phyloP scores from a whole-genome alignment of 2,113 vertebrate genomes.

The Telmatochromis brichardi region DNA sequence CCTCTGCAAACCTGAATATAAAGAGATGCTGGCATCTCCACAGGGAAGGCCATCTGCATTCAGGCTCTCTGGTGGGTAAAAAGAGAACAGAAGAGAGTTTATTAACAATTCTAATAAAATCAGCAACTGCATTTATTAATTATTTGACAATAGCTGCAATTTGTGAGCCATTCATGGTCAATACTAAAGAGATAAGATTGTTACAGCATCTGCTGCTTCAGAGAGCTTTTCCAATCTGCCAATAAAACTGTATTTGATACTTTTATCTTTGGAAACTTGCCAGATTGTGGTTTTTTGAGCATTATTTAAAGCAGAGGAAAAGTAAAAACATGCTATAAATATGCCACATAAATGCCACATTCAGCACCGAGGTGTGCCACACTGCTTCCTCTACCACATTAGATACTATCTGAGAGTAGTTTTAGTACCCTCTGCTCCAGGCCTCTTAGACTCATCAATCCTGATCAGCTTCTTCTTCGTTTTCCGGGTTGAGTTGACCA shows the following conservation, averaged over 20 bases:
- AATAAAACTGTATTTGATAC: not conserved
- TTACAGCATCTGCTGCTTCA: not conserved
- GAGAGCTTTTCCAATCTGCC: not conserved
- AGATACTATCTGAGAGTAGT: not conserved
- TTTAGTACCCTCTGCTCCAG: constrained; percentile 77
- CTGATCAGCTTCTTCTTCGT: constrained; percentile 91
- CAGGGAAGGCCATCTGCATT: constrained; percentile 62
- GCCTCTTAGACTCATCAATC: constrained; percentile 87
- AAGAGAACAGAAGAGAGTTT: not conserved
- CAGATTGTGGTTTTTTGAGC: not conserved
- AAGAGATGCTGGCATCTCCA: constrained; percentile 71
- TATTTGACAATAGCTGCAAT: not conserved
- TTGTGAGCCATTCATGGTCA: not conserved
- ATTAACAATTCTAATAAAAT: not conserved
- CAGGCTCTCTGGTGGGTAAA: constrained; percentile 29
- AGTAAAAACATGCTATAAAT: not conserved
- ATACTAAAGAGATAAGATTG: not conserved
- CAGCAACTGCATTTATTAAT: not conserved
- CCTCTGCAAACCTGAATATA: constrained; percentile 83
- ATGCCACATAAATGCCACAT: not conserved
- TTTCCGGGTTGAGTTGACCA: constrained; percentile 91
- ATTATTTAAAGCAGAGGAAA: not conserved
- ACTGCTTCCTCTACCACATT: not conserved
- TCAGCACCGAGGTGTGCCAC: not conserved
- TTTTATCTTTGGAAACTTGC: not conserved